Evolutionary conservation across 2,113 vertebrate species (phyloP), one percentile per base, ranked within the genome.

Genomic region (Pygoscelis adeliae): DNA sequence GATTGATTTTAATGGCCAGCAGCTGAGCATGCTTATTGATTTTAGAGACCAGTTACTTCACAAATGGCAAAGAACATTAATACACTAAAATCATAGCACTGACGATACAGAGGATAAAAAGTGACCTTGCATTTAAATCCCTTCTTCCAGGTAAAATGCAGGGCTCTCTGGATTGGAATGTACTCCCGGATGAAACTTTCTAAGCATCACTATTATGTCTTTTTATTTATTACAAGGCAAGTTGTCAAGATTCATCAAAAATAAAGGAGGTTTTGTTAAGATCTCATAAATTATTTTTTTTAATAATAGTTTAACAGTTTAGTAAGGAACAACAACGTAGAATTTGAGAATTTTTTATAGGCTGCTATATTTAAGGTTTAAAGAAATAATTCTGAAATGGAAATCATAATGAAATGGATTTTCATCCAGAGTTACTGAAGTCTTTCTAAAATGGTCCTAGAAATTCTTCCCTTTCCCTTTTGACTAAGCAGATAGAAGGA

Each of bases 1-100:
- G 98, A 97, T 98, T 97, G 98, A 98, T 98, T 98, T 98, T 98
- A 98, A 98, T 94, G 97, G 96, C 97, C 98, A 97, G 95, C 49
- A 97, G 96, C 95, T 98, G 97, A 97, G 94, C 92, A 97, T 16
- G 78, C 26, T 89, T 98, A 98, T 97, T 98, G 97, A 98, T 98
- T 97, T 93, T 82, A 81, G 94, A 58, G 79, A 95, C 87, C 52
- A 36, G 94, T 93, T 97, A 93, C 87, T 95, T 96, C 91, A 97
- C 89, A 97, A 97, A 97, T 97, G 90, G 79, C 93, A 97, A 97
- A 97, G 88, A 95, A 85, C 87, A 96, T 97, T 98, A 98, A 97
- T 96, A 95, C 84, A 87, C 79, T 95, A 95, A 91, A 92, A 93
- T 93, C 69, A 61, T 83, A 97, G 82, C 77, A 91, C 30, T 78